A percentile compares a stretch with the other conserved stretches of the same genome.
Evolutionary conservation across 2,797 vertebrate genomes (phyloP).

Genomic region (Scolopax rusticola): DNA sequence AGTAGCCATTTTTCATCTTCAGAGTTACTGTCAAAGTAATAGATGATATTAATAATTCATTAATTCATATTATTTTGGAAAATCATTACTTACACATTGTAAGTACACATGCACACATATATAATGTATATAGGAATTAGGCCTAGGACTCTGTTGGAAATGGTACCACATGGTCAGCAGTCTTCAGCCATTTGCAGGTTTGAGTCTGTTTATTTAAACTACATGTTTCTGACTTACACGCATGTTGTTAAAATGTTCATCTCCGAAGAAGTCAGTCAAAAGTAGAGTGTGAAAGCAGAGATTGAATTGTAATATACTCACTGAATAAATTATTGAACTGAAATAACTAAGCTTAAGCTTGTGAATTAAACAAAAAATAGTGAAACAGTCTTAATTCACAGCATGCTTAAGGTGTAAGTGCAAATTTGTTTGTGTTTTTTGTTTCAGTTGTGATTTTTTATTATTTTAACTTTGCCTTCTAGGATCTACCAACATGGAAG

Average conservation of each 20-base stretch:
- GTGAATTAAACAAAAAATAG: not conserved
- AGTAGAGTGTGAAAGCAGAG: not conserved
- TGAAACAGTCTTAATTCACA: not conserved
- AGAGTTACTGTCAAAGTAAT: not conserved
- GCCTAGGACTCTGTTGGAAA: not conserved
- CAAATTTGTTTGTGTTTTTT: not conserved
- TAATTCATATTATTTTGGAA: not conserved
- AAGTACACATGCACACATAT: rapidly evolving
- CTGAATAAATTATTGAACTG: not conserved
- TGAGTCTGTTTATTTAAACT: not conserved
- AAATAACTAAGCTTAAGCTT: not conserved
- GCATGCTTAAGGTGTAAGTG: not conserved
- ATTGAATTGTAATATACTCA: not conserved
- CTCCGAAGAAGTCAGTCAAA: not conserved
- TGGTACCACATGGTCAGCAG: rapidly evolving
- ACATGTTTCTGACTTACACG: not conserved
- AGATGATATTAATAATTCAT: not conserved
- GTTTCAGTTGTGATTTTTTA: not conserved
- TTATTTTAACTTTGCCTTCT: slow-evolving; percentile 48
- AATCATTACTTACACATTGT: not conserved
- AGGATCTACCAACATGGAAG: slow-evolving; percentile 90
- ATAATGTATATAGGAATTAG: not conserved
- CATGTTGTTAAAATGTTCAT: not conserved
- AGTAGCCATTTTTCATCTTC: not conserved
- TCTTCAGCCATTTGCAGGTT: not conserved